Evolutionary conservation across 2,113 vertebrate species (phyloP), one percentile per base, ranked within the genome.

Genomic region (Melanotaenia duboulayi): DNA sequence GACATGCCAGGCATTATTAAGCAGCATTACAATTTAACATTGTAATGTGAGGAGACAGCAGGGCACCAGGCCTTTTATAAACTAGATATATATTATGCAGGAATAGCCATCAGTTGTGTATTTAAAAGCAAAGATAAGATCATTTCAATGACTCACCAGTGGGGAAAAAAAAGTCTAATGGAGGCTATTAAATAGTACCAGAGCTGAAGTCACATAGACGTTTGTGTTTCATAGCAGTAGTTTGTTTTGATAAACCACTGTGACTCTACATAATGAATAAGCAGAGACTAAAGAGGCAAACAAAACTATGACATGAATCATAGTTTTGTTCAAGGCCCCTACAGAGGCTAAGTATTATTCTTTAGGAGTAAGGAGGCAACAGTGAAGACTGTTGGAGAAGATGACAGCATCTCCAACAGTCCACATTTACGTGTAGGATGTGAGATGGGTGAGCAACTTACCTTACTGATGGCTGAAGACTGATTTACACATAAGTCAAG

Each of bases 31-130:
- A 75, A 39, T 85, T 75, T 71, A 74, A 71, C 57, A 60, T 75
- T 75, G 42, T 85, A 81, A 57, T 74, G 71, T 69, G 40, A 37
- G 70, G 81, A 89, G 89, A 88, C 83, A 32, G 57, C 54, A 24
- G 24, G 89, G 89, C 90, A 87, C 86, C 90, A 82, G 44, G 72
- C 85, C 87, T 91, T 85, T 91, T 73, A 92, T n/a, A 76, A 66
- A 24, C 46, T 64, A 49, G 24, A 80, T 76, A 48, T 80, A 37
- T 73, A 76, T 71, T 78, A 81, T 88, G 65, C 74, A 76, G 48
- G 50, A 23, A 52, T 37, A 28, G 42, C 65, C 32, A 64, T 69
- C 57, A 56, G 28, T 37, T 61, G 28, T 64, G 62, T 24, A 35
- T 70, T 59, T 70, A 63, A 39, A 68, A 67, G 65, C 24, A 51